These are phyloP conservation scores for Pyrrhosoma nymphula DNA, from an alignment of 2,888 invertebrate species.

Conservation along the genomic window DNA sequence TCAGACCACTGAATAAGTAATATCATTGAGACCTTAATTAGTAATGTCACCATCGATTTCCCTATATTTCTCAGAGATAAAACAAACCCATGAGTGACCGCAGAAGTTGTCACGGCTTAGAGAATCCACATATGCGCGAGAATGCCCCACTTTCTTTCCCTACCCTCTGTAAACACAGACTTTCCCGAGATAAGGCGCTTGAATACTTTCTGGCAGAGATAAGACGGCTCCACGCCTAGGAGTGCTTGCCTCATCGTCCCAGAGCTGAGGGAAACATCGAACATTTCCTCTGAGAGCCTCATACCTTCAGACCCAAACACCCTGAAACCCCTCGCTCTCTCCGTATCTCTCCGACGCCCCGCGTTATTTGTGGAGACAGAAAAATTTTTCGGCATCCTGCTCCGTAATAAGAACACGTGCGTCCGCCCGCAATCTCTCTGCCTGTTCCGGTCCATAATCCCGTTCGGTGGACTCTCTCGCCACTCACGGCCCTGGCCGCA, in stretches of 20 bases:
- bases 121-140: background rate
- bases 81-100: background rate
- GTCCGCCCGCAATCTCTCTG: background rate
- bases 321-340: background rate
- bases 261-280: background rate
- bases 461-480: background rate
- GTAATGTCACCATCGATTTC: background rate
- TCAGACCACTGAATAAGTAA: background rate
- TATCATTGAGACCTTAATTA: background rate
- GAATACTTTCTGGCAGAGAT: background rate
- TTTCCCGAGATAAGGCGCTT: background rate
- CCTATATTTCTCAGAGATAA: background rate
- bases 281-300: background rate
- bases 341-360: background rate
- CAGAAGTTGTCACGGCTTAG: background rate
- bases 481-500: background rate
- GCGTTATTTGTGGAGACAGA: background rate
- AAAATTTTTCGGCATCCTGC: background rate
- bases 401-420: slow-evolving; percentile 2
- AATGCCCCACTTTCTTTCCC: background rate
- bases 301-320: background rate
- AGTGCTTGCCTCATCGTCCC: background rate
- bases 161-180: background rate
- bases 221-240: background rate
- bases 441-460: slow-evolving; percentile 39